phyloP scores from a whole-genome alignment of 2,888 invertebrate genomes.

The Drosophila gaucha region DNA sequence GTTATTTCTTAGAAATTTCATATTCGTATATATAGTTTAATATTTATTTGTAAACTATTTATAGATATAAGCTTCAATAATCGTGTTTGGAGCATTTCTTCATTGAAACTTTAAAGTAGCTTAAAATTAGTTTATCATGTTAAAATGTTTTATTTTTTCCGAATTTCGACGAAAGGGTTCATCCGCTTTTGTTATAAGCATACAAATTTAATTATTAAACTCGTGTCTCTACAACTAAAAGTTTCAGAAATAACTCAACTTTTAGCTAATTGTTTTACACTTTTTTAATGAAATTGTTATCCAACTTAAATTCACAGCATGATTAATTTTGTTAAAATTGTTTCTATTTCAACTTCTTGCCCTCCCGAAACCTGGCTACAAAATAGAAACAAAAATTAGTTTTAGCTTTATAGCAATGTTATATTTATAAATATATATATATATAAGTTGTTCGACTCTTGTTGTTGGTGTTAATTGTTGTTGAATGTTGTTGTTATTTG shows the following conservation, averaged over 20 bases:
- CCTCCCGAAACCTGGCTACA: not conserved
- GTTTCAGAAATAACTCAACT: too few species aligned
- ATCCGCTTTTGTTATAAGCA: too few species aligned
- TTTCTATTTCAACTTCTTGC: not conserved
- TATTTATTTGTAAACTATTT: not conserved
- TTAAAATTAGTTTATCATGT: too few species aligned
- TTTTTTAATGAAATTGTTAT: not conserved
- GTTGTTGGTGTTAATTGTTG: slow-evolving; percentile 51
- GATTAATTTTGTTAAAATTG: not conserved
- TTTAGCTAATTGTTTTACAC: not conserved
- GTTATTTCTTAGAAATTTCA: too few species aligned
- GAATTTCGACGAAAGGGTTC: too few species aligned
- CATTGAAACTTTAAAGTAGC: too few species aligned
- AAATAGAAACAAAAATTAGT: slow-evolving; percentile 15
- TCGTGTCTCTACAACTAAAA: not conserved
- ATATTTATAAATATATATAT: slow-evolving; percentile 1
- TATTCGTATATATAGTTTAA: too few species aligned
- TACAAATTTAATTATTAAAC: not conserved
- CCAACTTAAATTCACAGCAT: slow-evolving; percentile 1
- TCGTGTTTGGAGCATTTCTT: too few species aligned
- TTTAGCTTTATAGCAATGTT: slow-evolving; percentile 13
- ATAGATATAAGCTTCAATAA: too few species aligned
- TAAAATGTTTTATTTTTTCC: too few species aligned
- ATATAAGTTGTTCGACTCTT: slow-evolving; percentile 31
- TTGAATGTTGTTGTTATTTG: slow-evolving; percentile 67